Evolutionary conservation across 2,888 invertebrate species (phyloP), one percentile per base, ranked within the genome.

Genomic region (Diabrotica balteata): DNA sequence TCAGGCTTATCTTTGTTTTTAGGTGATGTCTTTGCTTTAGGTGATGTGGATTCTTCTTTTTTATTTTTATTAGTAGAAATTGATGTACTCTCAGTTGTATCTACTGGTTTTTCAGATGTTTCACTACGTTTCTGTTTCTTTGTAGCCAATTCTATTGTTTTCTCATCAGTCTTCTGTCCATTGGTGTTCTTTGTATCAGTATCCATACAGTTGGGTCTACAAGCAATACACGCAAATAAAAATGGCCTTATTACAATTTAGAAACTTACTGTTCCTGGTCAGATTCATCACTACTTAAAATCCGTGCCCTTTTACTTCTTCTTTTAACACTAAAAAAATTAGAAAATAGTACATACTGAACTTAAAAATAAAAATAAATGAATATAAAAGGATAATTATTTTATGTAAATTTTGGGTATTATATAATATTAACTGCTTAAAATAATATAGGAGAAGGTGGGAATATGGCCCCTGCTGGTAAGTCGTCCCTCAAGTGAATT

Each of bases 211-310:
- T 57, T 45, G 43, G 55, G 8, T 7, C 55, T 57, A 17, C 7
- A 46, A 46, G 7, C 10, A 42, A 32, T 1, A 52, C 22, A 42
- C 0, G 1, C 11, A 10, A 61, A 46, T 53, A 49, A 44, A 54
- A 57, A 57, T 5, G 8, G 7, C 8, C n/a, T 45, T 57, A 8
- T 11, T 7, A 45, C 3, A 17, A 44, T 10, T 1, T 9, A 32
- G 17, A 45, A 53, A 70, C 73, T 71, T 68, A 75, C 76, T 59
- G 63, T 22, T 74, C 75, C 51, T 67, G 75, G 10, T 59, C 66
- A 32, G 69, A 68, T 47, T 75, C 75, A 66, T 75, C 75, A 59
- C 75, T 75, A 59, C 75, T 76, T 46, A 72, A 59, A 42, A 73
- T 66, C 55, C 72, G 66, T n/a, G 72, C 52, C 58, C 72, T 68